Percentiles rank a stretch among this genome's conserved stretches.
Evolutionary conservation across 2,113 vertebrate species (phyloP).

Genomic region (Nothocercus julius): DNA sequence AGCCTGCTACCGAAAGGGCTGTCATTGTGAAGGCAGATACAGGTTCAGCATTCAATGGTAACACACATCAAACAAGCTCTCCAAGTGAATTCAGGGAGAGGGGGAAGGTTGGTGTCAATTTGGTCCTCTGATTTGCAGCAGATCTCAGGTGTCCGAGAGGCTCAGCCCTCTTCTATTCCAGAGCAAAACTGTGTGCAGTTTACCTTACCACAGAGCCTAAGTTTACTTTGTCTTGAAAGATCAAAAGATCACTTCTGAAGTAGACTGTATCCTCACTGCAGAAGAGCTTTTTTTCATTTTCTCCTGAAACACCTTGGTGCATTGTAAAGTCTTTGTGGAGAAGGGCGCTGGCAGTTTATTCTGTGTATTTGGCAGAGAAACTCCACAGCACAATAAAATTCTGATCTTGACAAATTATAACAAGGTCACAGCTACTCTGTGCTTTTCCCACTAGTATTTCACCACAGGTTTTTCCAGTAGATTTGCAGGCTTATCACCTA

Average conservation of each 20-base stretch:
- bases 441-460: not conserved
- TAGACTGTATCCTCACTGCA: not conserved
- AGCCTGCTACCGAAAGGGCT: not conserved
- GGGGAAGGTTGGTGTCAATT: not conserved
- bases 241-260: not conserved
- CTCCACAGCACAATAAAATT: not conserved
- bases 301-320: not conserved
- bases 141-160: not conserved
- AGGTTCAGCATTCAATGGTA: not conserved
- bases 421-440: not conserved
- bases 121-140: not conserved
- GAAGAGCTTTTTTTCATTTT: not conserved
- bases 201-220: not conserved
- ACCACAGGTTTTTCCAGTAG: constrained; percentile 43
- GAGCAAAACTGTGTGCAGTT: not conserved
- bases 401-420: not conserved
- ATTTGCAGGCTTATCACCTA: not conserved
- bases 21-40: not conserved
- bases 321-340: not conserved
- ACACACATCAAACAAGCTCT: not conserved
- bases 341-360: not conserved
- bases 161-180: not conserved
- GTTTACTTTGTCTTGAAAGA: not conserved
- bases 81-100: not conserved
- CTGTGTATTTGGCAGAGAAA: not conserved